Conservation (phyloP, 2,888 invertebrate genomes). For the Neria commutata region DNA sequence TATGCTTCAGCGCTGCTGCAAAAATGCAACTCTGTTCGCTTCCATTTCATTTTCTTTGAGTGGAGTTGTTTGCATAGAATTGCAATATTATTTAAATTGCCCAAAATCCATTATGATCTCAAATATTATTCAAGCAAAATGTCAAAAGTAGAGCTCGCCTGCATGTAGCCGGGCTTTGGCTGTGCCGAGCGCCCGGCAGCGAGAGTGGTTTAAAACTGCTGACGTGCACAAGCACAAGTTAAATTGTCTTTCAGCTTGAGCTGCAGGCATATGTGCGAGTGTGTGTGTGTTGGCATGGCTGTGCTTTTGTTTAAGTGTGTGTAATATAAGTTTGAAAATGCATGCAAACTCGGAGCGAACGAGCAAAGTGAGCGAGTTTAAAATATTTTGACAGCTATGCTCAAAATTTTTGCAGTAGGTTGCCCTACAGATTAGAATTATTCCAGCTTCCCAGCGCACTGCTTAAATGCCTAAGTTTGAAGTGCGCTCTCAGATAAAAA, state of each 20-base stretch:
- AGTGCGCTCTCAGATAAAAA: too few relatives aligned
- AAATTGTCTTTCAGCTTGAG: conserved; percentile 31
- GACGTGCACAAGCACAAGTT: conserved; percentile 24
- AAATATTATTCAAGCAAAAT: conserved; percentile 34
- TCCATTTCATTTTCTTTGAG: conserved; percentile 33
- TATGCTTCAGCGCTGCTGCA: too few relatives aligned
- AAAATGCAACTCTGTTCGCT: too few relatives aligned
- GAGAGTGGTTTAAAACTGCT: conserved; percentile 31
- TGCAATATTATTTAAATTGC: conserved; percentile 43
- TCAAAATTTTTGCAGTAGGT: background rate
- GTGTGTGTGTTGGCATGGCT: background rate
- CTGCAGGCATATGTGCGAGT: background rate
- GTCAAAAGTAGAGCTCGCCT: conserved; percentile 18
- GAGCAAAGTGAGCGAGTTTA: background rate
- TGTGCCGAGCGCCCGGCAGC: background rate
- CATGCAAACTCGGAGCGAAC: background rate
- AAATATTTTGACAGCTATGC: conserved; percentile 1
- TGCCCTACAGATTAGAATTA: background rate
- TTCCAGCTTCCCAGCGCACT: too few relatives aligned
- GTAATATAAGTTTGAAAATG: background rate
- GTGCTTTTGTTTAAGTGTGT: background rate
- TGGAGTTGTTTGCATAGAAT: conserved; percentile 41
- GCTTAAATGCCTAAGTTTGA: too few relatives aligned
- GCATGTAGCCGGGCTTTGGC: background rate
- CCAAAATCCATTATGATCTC: conserved; percentile 37